Conservation (phyloP, 2,113 vertebrate species). For the Sinocyclocheilus anophthalmus region DNA sequence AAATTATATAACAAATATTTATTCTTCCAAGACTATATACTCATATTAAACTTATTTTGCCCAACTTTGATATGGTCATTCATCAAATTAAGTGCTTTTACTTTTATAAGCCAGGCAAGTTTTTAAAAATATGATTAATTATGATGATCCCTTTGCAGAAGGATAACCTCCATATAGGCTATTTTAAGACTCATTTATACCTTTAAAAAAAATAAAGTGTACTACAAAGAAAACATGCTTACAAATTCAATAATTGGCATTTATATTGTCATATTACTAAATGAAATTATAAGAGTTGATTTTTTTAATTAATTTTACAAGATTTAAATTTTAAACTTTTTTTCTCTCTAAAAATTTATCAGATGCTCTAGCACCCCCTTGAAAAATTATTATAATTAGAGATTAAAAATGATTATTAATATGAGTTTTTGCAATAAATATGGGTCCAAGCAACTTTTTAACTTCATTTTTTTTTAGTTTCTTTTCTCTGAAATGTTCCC, state of each 20-base stretch:
- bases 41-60: too few species aligned
- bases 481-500: neutral
- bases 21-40: too few species aligned
- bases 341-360: too few species aligned
- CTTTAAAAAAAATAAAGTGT: neutral
- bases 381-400: neutral
- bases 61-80: neutral
- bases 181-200: neutral
- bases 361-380: too few species aligned
- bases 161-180: neutral
- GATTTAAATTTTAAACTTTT: too few species aligned
- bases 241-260: neutral
- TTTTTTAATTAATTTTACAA: too few species aligned
- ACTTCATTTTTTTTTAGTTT: neutral
- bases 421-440: neutral
- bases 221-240: neutral
- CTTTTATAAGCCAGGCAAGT: neutral
- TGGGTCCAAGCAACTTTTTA: neutral
- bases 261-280: neutral
- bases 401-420: neutral
- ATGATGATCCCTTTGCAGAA: neutral
- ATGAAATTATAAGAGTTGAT: too few species aligned
- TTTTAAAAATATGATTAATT: neutral
- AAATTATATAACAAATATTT: too few species aligned
- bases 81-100: neutral